Evolutionary conservation across 2,113 vertebrate species (phyloP), one percentile per base, ranked within the genome.

Genomic region (Protobothrops mucrosquamatus): DNA sequence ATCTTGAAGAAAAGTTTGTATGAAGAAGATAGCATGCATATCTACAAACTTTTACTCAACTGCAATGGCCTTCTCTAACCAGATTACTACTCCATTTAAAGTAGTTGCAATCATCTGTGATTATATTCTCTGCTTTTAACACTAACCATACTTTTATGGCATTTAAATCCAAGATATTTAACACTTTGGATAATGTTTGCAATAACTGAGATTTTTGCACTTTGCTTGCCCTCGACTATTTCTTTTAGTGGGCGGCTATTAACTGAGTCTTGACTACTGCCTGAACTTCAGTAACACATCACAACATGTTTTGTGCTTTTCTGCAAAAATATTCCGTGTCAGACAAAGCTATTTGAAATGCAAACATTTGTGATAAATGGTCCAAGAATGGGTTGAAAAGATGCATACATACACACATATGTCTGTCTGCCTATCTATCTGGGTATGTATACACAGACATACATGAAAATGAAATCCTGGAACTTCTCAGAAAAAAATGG

Each of bases 141-240:
- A 39, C 56, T 14, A 43, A 26, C 6, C 3, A 6, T 0, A 0
- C 11, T 85, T 91, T 90, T 46, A 11, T 48, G 39, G 69, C n/a
- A 26, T 81, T 89, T 0, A 87, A 90, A 92, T 88, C 55, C 88
- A 3, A 54, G 92, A 54, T 24, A 94, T 94, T 92, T 18, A 7
- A n/a, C 86, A 0, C 51, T 18, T 15, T 0, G 1, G 2, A 0
- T 43, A 11, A 0, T 54, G 0, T 18, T n/a, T 91, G 46, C 6
- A 51, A 56, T 3, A 2, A 54, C 24, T 34, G 8, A n/a, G 81
- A n/a, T 22, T 85, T 88, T 88, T 92, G 85, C 91, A 88, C 94
- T 92, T 94, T 89, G 94, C 93, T 94, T 64, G 90, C 34, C 87
- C 92, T 94, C 87, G 91, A 6, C 92, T 92, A 12, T 94, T 95